These are phyloP conservation scores for Thereva nobilitata DNA, from an alignment of 2,888 invertebrate genomes.

Conservation along the genomic window DNA sequence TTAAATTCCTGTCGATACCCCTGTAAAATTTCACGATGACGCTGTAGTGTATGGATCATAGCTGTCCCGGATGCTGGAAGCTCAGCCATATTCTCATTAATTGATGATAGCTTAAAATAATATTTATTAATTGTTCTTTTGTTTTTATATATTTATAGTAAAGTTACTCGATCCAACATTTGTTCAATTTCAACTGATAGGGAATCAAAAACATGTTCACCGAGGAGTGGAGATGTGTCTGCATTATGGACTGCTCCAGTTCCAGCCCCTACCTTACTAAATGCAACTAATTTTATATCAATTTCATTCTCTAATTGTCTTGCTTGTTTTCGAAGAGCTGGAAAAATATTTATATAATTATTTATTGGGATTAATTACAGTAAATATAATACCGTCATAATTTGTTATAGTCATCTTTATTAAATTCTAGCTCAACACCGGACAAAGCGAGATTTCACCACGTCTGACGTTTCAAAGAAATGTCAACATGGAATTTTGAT, in stretches of 20 bases:
- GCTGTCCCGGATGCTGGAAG: constrained; percentile 80
- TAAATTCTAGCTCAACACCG: too few species aligned
- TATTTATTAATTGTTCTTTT: not conserved
- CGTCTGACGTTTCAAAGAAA: constrained; percentile 10
- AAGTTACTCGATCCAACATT: constrained; percentile 73
- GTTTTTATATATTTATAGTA: not conserved
- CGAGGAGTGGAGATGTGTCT: constrained; percentile 83
- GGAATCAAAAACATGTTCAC: constrained; percentile 90
- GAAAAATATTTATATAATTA: constrained; percentile 46
- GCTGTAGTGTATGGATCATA: constrained; percentile 88
- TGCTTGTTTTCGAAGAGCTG: constrained; percentile 91
- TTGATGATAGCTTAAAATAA: constrained; percentile 65
- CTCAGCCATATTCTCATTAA: constrained; percentile 86
- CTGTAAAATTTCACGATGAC: constrained; percentile 92
- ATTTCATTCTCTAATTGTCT: constrained; percentile 94
- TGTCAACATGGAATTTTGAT: not conserved
- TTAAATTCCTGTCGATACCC: constrained; percentile 93
- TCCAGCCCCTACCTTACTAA: constrained; percentile 89
- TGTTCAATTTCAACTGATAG: constrained; percentile 92
- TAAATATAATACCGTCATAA: constrained; percentile 51
- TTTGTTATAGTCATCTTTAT: constrained; percentile 48
- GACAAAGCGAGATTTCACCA: too few species aligned
- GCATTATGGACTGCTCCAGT: constrained; percentile 59
- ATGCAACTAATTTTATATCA: constrained; percentile 91
- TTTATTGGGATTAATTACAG: not conserved